Percentiles rank a stretch among this genome's conserved stretches.
These are phyloP conservation scores for Nomada goodeniana DNA, from an alignment of 2,888 invertebrate species.

Conservation along the genomic window DNA sequence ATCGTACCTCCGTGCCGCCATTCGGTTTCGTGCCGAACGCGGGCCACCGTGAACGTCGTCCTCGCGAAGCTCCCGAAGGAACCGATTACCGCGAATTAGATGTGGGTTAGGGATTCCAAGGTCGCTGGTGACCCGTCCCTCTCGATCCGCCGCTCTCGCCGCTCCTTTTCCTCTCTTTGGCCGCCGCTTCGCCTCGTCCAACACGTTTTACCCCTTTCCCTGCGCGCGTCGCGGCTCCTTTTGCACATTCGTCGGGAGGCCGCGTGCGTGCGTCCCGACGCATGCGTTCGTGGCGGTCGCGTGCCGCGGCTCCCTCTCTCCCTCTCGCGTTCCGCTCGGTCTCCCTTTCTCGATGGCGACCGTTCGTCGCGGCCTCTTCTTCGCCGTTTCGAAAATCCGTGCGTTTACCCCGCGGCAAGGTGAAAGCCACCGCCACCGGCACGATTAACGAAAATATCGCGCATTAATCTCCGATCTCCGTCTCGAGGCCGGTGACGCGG, in stretches of 20 bases:
- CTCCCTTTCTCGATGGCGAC: constrained; percentile 8
- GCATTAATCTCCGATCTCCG: too few species aligned
- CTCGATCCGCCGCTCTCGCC: constrained; percentile 27
- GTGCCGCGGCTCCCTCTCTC: constrained; percentile 72
- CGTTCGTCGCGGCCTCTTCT: not conserved
- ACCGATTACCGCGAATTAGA: constrained; percentile 58
- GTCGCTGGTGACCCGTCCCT: constrained; percentile 50
- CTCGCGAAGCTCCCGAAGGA: not conserved
- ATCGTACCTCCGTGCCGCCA: too few species aligned
- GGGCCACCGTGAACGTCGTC: too few species aligned
- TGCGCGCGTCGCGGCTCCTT: constrained; percentile 29
- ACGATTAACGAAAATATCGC: too few species aligned
- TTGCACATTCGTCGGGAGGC: constrained; percentile 25
- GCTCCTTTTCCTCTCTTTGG: constrained; percentile 61
- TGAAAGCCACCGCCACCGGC: too few species aligned
- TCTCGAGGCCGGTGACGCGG: too few species aligned
- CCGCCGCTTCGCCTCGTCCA: constrained; percentile 40
- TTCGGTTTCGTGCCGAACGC: too few species aligned
- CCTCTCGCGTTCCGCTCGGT: not conserved
- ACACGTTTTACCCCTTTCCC: constrained; percentile 36
- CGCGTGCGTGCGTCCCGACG: constrained; percentile 54
- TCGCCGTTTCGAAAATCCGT: not conserved
- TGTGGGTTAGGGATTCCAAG: constrained; percentile 77
- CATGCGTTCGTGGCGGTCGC: constrained; percentile 69
- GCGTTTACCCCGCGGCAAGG: not conserved